These are phyloP conservation scores for Catostomus latipinnis DNA, from an alignment of 2,797 vertebrate genomes.

Conservation along the genomic window DNA sequence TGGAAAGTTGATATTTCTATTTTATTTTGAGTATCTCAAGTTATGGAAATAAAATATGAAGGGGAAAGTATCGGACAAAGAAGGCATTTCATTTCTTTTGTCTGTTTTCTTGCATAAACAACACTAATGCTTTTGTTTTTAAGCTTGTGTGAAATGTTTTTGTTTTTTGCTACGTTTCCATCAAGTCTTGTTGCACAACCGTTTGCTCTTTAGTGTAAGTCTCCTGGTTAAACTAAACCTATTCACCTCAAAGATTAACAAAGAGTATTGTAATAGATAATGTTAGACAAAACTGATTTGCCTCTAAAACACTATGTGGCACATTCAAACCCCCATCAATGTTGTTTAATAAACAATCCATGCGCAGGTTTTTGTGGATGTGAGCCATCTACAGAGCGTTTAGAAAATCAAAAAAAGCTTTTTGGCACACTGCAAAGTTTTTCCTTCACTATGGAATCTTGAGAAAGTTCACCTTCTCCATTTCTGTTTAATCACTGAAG, in stretches of 20 bases:
- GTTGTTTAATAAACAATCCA: conserved; percentile 19
- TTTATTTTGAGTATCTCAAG: conserved; percentile 51
- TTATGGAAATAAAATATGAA: conserved; percentile 46
- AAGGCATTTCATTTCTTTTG: conserved; percentile 51
- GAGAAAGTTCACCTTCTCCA: background rate
- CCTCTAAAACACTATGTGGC: background rate
- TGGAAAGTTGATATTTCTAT: conserved; percentile 37
- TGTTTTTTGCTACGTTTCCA: conserved; percentile 22
- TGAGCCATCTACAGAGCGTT: too few relatives aligned
- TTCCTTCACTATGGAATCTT: background rate
- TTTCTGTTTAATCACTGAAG: background rate
- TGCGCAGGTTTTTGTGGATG: background rate
- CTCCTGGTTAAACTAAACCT: background rate
- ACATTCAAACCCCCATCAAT: background rate
- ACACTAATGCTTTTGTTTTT: conserved; percentile 46
- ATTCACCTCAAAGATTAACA: conserved; percentile 16
- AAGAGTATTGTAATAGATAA: background rate
- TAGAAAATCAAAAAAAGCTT: background rate
- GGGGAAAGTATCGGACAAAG: conserved; percentile 28
- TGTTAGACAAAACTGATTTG: conserved; percentile 34
- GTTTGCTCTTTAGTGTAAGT: conserved; percentile 36
- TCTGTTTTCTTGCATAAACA: conserved; percentile 29
- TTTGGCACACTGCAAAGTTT: background rate
- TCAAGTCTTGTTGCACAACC: conserved; percentile 42
- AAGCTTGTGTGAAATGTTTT: conserved; percentile 23